phyloP scores from a whole-genome alignment of 1,140 invertebrate genomes.

The Apis cerana region DNA sequence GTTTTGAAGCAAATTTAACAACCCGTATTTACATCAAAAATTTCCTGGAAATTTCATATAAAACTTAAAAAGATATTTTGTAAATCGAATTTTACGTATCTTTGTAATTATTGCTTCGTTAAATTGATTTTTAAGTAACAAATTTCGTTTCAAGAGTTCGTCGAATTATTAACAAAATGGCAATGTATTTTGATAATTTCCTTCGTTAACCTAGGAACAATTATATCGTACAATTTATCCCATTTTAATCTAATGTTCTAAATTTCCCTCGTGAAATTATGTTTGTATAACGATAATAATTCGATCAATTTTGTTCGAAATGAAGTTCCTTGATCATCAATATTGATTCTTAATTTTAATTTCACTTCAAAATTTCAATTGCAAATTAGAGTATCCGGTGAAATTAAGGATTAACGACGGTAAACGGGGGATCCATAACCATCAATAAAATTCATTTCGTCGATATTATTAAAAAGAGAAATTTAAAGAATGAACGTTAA shows the following conservation, averaged over 20 bases:
- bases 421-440: background rate
- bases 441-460: too few species aligned
- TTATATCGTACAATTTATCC: background rate
- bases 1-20: too few species aligned
- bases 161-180: too few species aligned
- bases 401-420: background rate
- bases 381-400: background rate
- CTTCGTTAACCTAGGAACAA: background rate
- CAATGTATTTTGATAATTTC: background rate
- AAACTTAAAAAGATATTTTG: too few species aligned
- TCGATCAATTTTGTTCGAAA: background rate
- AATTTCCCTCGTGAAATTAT: background rate
- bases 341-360: conserved; percentile 25
- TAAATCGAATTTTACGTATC: too few species aligned
- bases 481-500: too few species aligned
- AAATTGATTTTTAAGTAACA: too few species aligned
- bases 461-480: too few species aligned
- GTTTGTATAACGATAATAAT: background rate
- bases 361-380: background rate
- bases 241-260: background rate
- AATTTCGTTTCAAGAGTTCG: too few species aligned
- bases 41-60: too few species aligned
- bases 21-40: too few species aligned
- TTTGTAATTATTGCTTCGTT: too few species aligned
- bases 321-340: background rate